Percentiles rank a stretch among this genome's conserved stretches.
Conservation (phyloP, 2,888 invertebrate genomes). For the Eupithecia abbreviata region DNA sequence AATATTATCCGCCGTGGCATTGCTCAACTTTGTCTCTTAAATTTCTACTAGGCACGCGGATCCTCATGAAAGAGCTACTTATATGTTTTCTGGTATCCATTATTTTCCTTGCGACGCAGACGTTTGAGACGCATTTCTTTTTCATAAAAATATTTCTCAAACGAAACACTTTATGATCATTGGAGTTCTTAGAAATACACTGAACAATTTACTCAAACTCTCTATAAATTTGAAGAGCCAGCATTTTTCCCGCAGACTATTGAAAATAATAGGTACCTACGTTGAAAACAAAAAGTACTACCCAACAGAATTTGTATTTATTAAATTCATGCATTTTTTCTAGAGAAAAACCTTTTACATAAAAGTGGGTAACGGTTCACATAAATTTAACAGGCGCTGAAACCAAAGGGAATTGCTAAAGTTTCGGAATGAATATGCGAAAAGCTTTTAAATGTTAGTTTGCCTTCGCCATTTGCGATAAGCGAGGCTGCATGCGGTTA, state of each 20-base stretch:
- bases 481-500: conserved; percentile 39
- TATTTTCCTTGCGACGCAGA: not conserved
- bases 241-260: conserved; percentile 5
- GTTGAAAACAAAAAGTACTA: conserved; percentile 29
- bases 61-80: not conserved
- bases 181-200: not conserved
- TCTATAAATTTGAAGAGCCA: not conserved
- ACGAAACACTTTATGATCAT: not conserved
- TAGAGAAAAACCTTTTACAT: conserved; percentile 39
- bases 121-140: not conserved
- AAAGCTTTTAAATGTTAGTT: conserved; percentile 61
- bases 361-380: conserved; percentile 55
- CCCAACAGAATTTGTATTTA: conserved; percentile 30
- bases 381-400: conserved; percentile 61
- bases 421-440: conserved; percentile 70
- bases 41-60: not conserved
- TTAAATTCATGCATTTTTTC: conserved; percentile 30
- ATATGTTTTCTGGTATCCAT: not conserved
- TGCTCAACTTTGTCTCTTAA: not conserved
- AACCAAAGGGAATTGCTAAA: conserved; percentile 71
- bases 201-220: conserved; percentile 1
- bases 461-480: conserved; percentile 48
- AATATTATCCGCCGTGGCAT: not conserved
- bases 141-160: not conserved
- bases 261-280: conserved; percentile 11